Conservation (phyloP, 2,888 invertebrate species). For the Epinotia demarniana region DNA sequence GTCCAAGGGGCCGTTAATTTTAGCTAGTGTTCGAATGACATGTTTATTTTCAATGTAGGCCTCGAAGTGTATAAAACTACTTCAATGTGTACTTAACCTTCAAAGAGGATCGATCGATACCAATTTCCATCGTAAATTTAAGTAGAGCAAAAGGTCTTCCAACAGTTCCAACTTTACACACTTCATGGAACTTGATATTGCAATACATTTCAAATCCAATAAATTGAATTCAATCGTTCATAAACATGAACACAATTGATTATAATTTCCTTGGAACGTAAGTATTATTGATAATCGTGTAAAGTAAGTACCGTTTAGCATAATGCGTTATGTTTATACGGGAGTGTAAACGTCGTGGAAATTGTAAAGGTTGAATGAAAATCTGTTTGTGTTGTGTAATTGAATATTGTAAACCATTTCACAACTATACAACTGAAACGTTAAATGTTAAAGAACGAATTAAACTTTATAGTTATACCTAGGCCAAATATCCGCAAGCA, state of each 20-base stretch:
- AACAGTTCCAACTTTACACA: neutral
- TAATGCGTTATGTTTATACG: neutral
- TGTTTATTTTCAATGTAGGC: constrained; percentile 32
- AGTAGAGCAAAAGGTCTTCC: neutral
- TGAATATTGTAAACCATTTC: neutral
- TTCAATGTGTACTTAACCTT: neutral
- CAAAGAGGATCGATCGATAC: neutral
- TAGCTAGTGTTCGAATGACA: constrained; percentile 33
- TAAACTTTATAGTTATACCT: neutral
- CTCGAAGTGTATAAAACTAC: constrained; percentile 24
- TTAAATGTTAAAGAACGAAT: neutral
- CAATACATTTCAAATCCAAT: neutral
- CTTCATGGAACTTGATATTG: neutral
- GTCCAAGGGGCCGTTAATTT: constrained; percentile 31
- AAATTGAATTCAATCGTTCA: neutral
- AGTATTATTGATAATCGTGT: neutral
- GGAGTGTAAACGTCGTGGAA: neutral
- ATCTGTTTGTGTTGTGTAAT: neutral
- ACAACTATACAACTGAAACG: neutral
- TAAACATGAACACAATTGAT: neutral
- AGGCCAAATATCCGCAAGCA: no score
- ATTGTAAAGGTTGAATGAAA: neutral
- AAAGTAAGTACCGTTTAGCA: neutral
- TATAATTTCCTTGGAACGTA: neutral
- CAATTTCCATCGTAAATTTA: neutral